Evolutionary conservation across 2,888 invertebrate genomes (phyloP), one percentile per base, ranked within the genome.

Genomic region (Lepas anatifera): DNA sequence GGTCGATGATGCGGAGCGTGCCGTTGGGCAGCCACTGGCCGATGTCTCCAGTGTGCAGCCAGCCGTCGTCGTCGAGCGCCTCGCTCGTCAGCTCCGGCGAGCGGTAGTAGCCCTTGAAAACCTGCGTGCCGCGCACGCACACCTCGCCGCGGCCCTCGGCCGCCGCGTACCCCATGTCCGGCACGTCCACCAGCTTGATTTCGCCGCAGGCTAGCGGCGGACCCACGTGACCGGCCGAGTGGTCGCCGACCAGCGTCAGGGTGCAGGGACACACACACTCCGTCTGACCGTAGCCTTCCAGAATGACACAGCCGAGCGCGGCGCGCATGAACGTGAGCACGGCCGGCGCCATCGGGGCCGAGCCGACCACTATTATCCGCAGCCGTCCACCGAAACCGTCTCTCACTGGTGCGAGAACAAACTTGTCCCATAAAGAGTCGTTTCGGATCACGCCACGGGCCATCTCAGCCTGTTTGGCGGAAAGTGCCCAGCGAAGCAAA

Each of bases 1-100:
- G 87, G 81, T 98, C 98, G 75, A 98, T 95, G 75, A 98, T 95
- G 83, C 94, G 95, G 75, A 98, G 81, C 16, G 94, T 90, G 70
- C 98, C 98, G 79, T 95, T 95, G 79, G 93, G 89, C 77, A 90
- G 81, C 97, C 97, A 98, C 84, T 88, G 89, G 75, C 98, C 98
- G 74, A 98, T 89, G 80, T 98, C 98, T 8, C 98, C 98, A 10
- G 97, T 97, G 79, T 96, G 97, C 79, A 95, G 92, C 95, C 95
- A 96, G n/a, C 95, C 95, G 73, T 88, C 86, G 37, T 85, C 84
- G 79, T 95, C 95, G 74, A 97, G 87, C 25, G 91, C 89, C 78
- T 95, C 91, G 50, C 86, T 84, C 6, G 97, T 98, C 82, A 92
- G 91, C 78, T 93, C 93, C 0, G 90, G 88, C 80, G 96, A 94